Base-by-base conservation (phyloP, 1,140 invertebrate genomes). In the Nixonia krombeini region DNA sequence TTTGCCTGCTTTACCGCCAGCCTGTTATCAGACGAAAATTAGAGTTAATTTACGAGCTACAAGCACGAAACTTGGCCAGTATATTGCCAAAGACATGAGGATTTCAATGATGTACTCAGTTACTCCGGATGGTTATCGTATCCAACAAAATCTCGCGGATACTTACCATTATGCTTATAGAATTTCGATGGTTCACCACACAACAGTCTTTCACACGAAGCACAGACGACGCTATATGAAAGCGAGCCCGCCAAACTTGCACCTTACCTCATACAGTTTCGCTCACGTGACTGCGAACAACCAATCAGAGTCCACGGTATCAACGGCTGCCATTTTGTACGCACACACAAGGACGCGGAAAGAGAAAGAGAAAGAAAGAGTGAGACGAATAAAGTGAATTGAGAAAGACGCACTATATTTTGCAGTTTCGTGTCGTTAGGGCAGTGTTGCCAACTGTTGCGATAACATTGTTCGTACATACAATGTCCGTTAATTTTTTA, bases 1-100 rank as follows among this genome's bases (percentile, higher is more conserved):
- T 89, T 99, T 99, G 79, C 97, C 97, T 86, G 97, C 97, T 93
- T 99, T 99, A 81, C 97, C 97, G 81, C 96, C 97, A 91, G 96
- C 96, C 97, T 94, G 70, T 72, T 59, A 52, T 74, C 63, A 70
- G 75, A 75, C 72, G 59, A 79, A 83, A 82, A 84, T 79, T 63
- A 75, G 49, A 47, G 70, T 86, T 85, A 84, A 86, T 85, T 81
- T 79, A 44, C 44, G 50, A 72, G 76, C 33, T 81, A 79, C 68
- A 38, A 5, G 8, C 47, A 75, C 70, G 51, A 87, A 86, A 87
- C 74, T 86, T 81, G 47, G 81, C 62, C 76, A 86, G 85, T 18
- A 35, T n/a, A 49, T 57, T 51, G 53, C 50, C 10, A 16, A 76
- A 59, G 68, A 10, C 50, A 45, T 52, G 45, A 18, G 38, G 65